Base-by-base conservation (phyloP, 1,140 invertebrate genomes). In the Drosophila littoralis region DNA sequence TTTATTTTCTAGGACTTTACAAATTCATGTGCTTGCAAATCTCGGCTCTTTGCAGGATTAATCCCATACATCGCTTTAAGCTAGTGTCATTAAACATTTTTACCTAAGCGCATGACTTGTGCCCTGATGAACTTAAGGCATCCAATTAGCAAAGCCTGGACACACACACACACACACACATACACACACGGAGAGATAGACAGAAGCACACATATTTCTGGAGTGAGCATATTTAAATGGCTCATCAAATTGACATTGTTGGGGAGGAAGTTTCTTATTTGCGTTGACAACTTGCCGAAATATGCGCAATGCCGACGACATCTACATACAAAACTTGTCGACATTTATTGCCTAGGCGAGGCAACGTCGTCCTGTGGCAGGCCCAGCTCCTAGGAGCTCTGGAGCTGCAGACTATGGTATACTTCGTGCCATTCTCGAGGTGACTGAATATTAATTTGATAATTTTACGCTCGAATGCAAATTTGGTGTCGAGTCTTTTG, bases 361-460 rank as follows among this genome's bases (percentile, higher is more conserved):
- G 58, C 22, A 12, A 28, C 38, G n/a, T 8, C n/a, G 57, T 60
- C 43, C 40, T 60, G 57, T 60, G 10, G 2, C 15, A 8, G 38
- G 9, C 46, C 17, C 28, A n/a, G 10, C 35, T 28, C 22, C 22
- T 28, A 28, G 22, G 22, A 28, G 22, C 22, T 28, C 22, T 28
- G 22, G 22, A 17, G 15, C 13, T 36, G 17, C 22, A 17, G 50
- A 15, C 6, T 35, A 35, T 32, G 35, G 22, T 45, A 45, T 45
- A 13, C 50, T 64, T 43, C 15, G 51, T 42, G 38, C 28, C 52
- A 59, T 48, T 60, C 42, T 60, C 54, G 42, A 52, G 70, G 68
- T 64, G 66, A 73, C 84, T 81, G 83, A 86, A 88, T 86, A 82
- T 86, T 86, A 86, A 86, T 86, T 86, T 86, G 83, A 86, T 88